Percentiles rank a stretch among this genome's conserved stretches.
phyloP scores from a whole-genome alignment of 2,888 invertebrate genomes.

The Nomada lathburiana region DNA sequence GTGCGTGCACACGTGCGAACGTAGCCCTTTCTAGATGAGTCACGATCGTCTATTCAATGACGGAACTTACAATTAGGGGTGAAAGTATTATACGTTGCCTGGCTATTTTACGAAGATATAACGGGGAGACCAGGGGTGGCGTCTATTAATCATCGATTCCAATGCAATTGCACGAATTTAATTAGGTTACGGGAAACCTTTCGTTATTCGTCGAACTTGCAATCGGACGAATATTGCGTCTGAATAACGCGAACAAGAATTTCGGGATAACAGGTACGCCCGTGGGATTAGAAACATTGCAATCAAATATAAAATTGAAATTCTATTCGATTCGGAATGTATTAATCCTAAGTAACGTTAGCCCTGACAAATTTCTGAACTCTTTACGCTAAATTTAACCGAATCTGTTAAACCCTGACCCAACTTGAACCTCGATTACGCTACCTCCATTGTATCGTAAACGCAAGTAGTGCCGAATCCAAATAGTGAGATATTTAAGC shows the following conservation, averaged over 20 bases:
- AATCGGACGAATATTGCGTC: not conserved
- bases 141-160: slow-evolving; percentile 52
- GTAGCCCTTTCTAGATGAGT: slow-evolving; percentile 48
- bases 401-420: not conserved
- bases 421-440: not conserved
- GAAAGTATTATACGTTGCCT: slow-evolving; percentile 20
- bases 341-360: too few relatives aligned
- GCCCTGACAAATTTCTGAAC: not conserved
- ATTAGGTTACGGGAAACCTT: slow-evolving; percentile 6
- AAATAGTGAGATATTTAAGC: not conserved
- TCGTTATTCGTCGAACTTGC: not conserved
- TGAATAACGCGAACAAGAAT: fast-evolving
- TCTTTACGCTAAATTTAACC: not conserved
- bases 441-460: not conserved
- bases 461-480: not conserved
- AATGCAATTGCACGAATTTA: slow-evolving; percentile 47
- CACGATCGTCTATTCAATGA: slow-evolving; percentile 26
- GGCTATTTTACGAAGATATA: slow-evolving; percentile 17
- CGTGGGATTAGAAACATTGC: too few relatives aligned
- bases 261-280: too few relatives aligned
- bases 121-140: slow-evolving; percentile 1
- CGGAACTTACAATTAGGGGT: slow-evolving; percentile 37
- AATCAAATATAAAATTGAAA: too few relatives aligned
- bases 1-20: slow-evolving; percentile 55
- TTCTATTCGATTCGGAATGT: too few relatives aligned